Evolutionary conservation across 92 coral and sea anemone species (phyloP).

Genomic region (Diadumene lineata): DNA sequence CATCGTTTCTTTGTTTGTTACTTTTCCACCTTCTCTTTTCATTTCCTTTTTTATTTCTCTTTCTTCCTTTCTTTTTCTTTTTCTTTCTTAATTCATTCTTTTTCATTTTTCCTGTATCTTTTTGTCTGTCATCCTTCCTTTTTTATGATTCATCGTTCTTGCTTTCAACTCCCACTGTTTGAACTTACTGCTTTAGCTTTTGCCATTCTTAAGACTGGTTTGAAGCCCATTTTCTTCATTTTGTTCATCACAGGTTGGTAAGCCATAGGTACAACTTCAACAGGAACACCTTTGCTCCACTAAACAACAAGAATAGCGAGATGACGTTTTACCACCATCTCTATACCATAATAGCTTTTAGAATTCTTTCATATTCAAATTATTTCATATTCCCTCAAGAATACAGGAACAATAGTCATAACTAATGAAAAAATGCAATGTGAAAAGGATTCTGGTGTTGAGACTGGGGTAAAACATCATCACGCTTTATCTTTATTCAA

Average conservation of each 20-base stretch:
- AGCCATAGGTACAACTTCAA: conserved; percentile 94
- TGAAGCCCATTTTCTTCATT: conserved; percentile 78
- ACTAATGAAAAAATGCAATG: too few relatives aligned
- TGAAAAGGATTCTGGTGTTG: too few relatives aligned
- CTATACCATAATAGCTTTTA: too few relatives aligned
- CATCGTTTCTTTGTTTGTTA: background rate
- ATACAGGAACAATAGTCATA: too few relatives aligned
- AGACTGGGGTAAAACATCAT: too few relatives aligned
- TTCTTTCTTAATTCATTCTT: background rate
- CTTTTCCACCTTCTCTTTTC: background rate
- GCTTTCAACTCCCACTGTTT: background rate
- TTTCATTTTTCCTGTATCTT: background rate
- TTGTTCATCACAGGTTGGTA: conserved; percentile 80
- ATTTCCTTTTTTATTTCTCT: background rate
- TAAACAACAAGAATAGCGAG: conserved; percentile 11
- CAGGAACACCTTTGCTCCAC: conserved; percentile 95
- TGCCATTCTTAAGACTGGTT: conserved; percentile 91
- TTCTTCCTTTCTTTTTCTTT: background rate
- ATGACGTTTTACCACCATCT: too few relatives aligned
- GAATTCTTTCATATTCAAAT: too few relatives aligned
- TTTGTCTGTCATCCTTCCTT: background rate
- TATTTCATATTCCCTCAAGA: too few relatives aligned
- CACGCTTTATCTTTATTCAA: too few relatives aligned
- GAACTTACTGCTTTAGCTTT: conserved; percentile 93
- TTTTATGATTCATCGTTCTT: background rate